These are phyloP conservation scores for Adelosebastes latens DNA, from an alignment of 2,797 vertebrate species.

Conservation along the genomic window DNA sequence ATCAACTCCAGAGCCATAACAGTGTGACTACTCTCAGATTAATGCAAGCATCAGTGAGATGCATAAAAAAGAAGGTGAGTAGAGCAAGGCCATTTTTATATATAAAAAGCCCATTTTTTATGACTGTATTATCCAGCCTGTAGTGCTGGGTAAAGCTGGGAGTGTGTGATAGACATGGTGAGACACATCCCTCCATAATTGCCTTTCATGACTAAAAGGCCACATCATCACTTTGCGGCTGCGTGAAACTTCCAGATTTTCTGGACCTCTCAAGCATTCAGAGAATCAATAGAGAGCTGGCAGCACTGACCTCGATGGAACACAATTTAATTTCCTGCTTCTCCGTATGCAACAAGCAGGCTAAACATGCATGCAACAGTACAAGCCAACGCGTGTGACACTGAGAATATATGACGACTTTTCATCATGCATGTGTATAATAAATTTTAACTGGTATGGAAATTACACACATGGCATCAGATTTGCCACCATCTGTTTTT, in stretches of 20 bases:
- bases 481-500: neutral
- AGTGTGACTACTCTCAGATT: slow-evolving; percentile 53
- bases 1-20: slow-evolving; percentile 55
- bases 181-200: slow-evolving; percentile 40
- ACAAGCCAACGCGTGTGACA: neutral
- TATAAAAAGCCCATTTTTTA: slow-evolving; percentile 27
- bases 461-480: neutral
- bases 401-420: slow-evolving; percentile 7
- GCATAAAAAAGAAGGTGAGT: slow-evolving; percentile 36
- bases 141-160: neutral
- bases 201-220: slow-evolving; percentile 53
- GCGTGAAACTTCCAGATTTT: slow-evolving; percentile 34
- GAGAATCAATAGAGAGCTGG: slow-evolving; percentile 17
- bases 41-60: slow-evolving; percentile 44
- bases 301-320: neutral
- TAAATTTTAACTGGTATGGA: slow-evolving; percentile 10
- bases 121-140: slow-evolving; percentile 31
- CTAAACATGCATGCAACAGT: neutral
- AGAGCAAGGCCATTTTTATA: slow-evolving; percentile 31
- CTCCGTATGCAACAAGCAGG: neutral
- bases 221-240: slow-evolving; percentile 40
- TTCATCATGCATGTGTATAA: neutral
- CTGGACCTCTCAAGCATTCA: slow-evolving; percentile 26
- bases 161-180: slow-evolving; percentile 41
- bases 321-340: slow-evolving; percentile 19